Evolutionary conservation across 2,888 invertebrate genomes (phyloP).

Genomic region (Drosophila algonquin): DNA sequence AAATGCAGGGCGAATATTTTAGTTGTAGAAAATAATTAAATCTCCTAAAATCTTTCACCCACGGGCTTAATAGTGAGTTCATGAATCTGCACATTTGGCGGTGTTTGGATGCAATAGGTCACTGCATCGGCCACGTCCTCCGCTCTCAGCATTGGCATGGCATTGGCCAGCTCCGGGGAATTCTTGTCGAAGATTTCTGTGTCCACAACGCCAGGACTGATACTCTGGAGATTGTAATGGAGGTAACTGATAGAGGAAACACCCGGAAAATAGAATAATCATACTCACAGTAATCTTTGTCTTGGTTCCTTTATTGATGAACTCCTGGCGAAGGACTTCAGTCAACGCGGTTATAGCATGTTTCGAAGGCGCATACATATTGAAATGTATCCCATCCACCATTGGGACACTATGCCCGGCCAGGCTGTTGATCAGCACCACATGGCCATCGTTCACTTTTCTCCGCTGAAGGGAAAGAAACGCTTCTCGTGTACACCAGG

Average conservation of each 20-base stretch:
- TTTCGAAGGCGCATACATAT: constrained; percentile 79
- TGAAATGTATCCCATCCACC: constrained; percentile 59
- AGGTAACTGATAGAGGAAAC: not conserved
- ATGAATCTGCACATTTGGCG: constrained; percentile 73
- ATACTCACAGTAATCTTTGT: constrained; percentile 69
- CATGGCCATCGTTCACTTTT: constrained; percentile 84
- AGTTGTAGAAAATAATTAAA: not conserved
- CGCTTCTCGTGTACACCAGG: constrained; percentile 84
- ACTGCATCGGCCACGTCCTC: constrained; percentile 79
- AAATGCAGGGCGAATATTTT: not conserved
- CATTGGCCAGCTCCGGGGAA: constrained; percentile 25
- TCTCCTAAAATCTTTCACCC: constrained; percentile 52
- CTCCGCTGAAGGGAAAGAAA: constrained; percentile 84
- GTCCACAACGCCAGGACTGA: constrained; percentile 75
- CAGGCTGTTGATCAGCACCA: constrained; percentile 84
- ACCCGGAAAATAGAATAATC: not conserved
- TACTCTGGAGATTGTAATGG: constrained; percentile 57
- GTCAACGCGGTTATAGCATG: constrained; percentile 77
- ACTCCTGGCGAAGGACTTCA: constrained; percentile 78
- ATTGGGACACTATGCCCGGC: constrained; percentile 72
- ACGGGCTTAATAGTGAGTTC: constrained; percentile 59
- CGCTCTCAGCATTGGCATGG: constrained; percentile 58
- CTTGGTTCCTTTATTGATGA: constrained; percentile 62
- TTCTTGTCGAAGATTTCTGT: constrained; percentile 68
- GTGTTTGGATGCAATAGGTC: constrained; percentile 75